These are phyloP conservation scores for Herpetotheres cachinnans DNA, from an alignment of 2,113 vertebrate species.

Conservation along the genomic window DNA sequence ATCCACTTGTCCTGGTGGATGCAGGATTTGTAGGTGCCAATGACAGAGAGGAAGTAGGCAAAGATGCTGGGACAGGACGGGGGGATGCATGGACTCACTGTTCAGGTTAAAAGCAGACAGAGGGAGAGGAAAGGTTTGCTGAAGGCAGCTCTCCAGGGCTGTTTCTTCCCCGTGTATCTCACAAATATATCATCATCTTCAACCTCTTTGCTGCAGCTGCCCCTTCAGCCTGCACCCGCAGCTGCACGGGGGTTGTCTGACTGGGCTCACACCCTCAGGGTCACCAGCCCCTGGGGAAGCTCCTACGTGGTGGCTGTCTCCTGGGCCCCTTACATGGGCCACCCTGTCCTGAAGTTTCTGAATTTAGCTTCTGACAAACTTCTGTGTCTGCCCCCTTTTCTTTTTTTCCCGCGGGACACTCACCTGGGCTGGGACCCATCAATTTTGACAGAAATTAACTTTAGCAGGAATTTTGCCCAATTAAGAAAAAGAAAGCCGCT, in stretches of 20 bases:
- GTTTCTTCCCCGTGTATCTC: neutral
- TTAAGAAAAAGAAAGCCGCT: neutral
- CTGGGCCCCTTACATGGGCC: neutral
- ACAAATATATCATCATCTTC: neutral
- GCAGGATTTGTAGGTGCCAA: neutral
- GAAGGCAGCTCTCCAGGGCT: neutral
- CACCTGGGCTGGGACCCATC: neutral
- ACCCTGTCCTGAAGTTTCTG: neutral
- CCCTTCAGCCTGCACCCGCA: neutral
- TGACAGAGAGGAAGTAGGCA: neutral
- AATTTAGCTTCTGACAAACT: neutral
- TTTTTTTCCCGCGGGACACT: neutral
- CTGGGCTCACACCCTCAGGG: neutral
- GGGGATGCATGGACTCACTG: fast-evolving
- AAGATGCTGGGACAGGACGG: neutral
- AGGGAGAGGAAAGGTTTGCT: neutral
- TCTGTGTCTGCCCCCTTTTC: neutral
- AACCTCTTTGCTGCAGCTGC: neutral
- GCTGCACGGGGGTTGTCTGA: neutral
- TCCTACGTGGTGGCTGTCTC: neutral
- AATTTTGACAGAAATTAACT: neutral
- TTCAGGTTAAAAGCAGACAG: neutral
- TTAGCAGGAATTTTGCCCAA: neutral
- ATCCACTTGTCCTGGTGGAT: neutral
- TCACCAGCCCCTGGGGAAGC: neutral